Base-by-base conservation (phyloP, 2,113 vertebrate genomes). In the Acanthochromis polyacanthus region DNA sequence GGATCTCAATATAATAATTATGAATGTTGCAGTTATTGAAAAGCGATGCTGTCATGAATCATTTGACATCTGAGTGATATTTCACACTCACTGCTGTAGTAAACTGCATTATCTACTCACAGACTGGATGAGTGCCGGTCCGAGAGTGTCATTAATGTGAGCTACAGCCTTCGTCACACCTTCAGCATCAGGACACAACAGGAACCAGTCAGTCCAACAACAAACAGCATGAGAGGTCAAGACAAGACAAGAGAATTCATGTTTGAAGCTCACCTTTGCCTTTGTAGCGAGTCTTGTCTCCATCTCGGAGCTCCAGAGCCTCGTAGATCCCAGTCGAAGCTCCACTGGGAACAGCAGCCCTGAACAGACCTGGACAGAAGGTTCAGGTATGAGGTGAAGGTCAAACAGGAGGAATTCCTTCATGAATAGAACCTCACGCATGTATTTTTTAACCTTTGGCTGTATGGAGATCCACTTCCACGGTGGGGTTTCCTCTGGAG, bases 251-350 rank as follows among this genome's bases (percentile, higher is more conserved):
- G 19, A 53, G 17, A 20, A 73, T 38, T 30, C 56, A 12, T 59
- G 4, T 19, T 53, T 3, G 2, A 48, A 32, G 6, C 25, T 82
- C 68, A 97, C 97, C 96, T 96, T 97, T 98, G 86, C 97, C 96
- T 23, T 97, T 95, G 90, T 96, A 98, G 77, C 97, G 96, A 5
- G 93, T 95, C 79, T 97, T 97, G 93, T 98, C 96, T 0, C 96
- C 96, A 88, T 98, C 97, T 63, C 97, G 89, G 72, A 98, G 94
- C 90, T 98, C 96, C 83, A 98, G 92, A 0, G 97, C 96, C 85
- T 97, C 97, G 0, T 98, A 97, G 90, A 98, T 98, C 38, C 97
- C 97, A 0, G 97, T 98, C 63, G 97, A 98, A 0, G 97, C 97
- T 0, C 97, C 97, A 0, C 97, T 98, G 74, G 97, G 97, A 30